Evolutionary conservation across 2,888 invertebrate genomes (phyloP), one percentile per base, ranked within the genome.

Genomic region (Eristalis tenax): DNA sequence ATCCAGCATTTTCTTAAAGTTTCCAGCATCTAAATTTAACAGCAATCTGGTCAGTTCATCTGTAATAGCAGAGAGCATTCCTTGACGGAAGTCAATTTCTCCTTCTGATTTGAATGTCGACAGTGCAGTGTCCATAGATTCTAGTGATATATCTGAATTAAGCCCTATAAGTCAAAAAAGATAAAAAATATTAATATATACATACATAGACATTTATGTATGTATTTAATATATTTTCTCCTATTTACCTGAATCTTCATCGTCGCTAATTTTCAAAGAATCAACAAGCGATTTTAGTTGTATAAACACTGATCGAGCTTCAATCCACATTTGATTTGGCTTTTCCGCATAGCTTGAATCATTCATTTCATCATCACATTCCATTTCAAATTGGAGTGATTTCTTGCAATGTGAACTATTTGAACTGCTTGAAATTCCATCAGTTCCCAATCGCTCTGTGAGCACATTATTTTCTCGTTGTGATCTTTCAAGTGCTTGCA

Each of bases 381-480:
- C 98, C 96, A 98, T 97, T 94, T 98, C 98, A 89, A 97, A 97
- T 91, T 97, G 97, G 82, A 98, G 94, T 26, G 98, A 98, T 91
- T 94, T 91, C 91, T 94, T 90, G 89, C 94, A 91, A 89, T 91
- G 90, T 77, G 90, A 90, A 71, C 75, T 74, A 71, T 83, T 89
- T 23, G 88, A 82, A 68, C 78, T 88, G 74, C 89, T 91, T 4
- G 92, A 91, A 80, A 91, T 92, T 23, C 90, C 89, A 78, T 92
- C 92, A 11, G 95, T 94, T 56, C 96, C 96, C 89, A 96, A 93
- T 84, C 96, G 94, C 89, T 96, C 96, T 69, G 95, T 95, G 13
- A 97, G 93, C 1, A 96, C 95, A 91, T 95, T 95, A 91, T 96
- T 96, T 73, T 96, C 95, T 77, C 95, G 94, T 90, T 96, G 95